phyloP scores from a whole-genome alignment of 2,797 vertebrate genomes.

The Myoxocephalus aenaeus region DNA sequence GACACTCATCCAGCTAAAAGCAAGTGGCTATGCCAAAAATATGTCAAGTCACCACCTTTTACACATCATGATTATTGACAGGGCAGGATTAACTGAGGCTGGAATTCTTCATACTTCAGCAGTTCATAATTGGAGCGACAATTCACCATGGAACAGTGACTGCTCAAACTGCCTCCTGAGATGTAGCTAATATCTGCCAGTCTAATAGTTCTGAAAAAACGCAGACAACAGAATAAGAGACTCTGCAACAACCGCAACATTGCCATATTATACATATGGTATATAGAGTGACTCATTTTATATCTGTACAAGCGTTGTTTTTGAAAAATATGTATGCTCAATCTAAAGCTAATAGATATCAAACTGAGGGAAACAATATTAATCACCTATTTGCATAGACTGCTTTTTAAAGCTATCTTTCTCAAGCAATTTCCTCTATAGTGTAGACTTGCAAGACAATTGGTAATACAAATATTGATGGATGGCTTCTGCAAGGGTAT shows the following conservation, averaged over 20 bases:
- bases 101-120: constrained; percentile 80
- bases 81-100: constrained; percentile 74
- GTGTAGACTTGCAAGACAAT: not conserved
- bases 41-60: constrained; percentile 72
- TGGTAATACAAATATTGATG: not conserved
- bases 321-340: not conserved
- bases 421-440: not conserved
- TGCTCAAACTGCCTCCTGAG: constrained; percentile 68
- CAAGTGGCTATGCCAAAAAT: constrained; percentile 73
- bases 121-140: constrained; percentile 80
- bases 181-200: constrained; percentile 67
- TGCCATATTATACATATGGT: constrained; percentile 6
- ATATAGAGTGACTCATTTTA: not conserved
- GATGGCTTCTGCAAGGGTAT: not conserved
- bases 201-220: constrained; percentile 50
- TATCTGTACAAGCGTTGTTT: not conserved
- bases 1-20: constrained; percentile 79
- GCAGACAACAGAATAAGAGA: constrained; percentile 29
- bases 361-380: not conserved
- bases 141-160: constrained; percentile 68
- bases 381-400: not conserved
- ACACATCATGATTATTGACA: constrained; percentile 80
- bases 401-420: not conserved
- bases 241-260: constrained; percentile 17
- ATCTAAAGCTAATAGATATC: not conserved